Evolutionary conservation across 2,797 vertebrate genomes (phyloP), one percentile per base, ranked within the genome.

Genomic region (Cyprinodon diabolis): DNA sequence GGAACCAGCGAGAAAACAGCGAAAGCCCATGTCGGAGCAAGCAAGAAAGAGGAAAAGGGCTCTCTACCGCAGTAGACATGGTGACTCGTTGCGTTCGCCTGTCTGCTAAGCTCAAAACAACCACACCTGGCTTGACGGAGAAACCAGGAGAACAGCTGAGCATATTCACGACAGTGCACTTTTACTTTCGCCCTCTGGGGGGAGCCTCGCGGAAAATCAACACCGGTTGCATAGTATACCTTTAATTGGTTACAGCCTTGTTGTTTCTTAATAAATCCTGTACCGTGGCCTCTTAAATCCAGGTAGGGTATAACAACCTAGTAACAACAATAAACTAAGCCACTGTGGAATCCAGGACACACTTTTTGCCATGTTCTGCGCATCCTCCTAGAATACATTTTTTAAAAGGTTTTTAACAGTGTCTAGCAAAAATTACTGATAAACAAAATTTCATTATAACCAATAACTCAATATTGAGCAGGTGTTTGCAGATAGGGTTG

Each of bases 231-330:
- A n/a, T n/a, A n/a, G n/a, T n/a, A n/a, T n/a, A n/a, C n/a, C n/a
- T n/a, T n/a, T n/a, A 79, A 77, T 83, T 70, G 76, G 57, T 78
- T 84, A 67, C 40, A 81, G 71, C 12, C 54, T 48, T 14, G 76
- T 75, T 80, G 69, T 56, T 77, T 84, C 83, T 87, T 75, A 84
- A 91, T 90, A 90, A 90, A 89, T 63, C 67, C 69, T 74, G 19
- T 4, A 65, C 63, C 79, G 58, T 81, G 72, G 66, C 75, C 73
- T 71, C 60, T 12, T 65, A 69, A 71, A 51, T 68, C 66, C 52
- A 79, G 65, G 76, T 51, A 65, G 68, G 78, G 68, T 66, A 65
- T 77, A 76, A 87, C 30, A 30, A 3, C 30, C 3, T 69, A 65
- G 77, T 43, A 58, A 58, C 66, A 74, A 80, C 89, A 90, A 89